Percentiles rank a stretch among this genome's conserved stretches.
Conservation (phyloP, 2,113 vertebrate genomes). For the Micromys minutus region DNA sequence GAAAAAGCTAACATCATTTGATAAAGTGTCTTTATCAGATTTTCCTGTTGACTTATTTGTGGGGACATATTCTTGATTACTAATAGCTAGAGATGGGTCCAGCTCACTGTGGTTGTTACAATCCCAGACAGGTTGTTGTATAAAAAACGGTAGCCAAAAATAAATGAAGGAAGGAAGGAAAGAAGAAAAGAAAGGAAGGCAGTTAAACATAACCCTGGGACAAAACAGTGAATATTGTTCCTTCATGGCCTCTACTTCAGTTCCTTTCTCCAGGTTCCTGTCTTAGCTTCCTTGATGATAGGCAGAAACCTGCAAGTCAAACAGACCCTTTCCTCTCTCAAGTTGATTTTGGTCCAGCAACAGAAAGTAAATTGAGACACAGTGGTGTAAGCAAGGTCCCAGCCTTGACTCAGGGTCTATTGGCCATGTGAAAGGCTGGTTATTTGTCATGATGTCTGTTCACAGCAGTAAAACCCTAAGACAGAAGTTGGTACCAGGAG, state of each 20-base stretch:
- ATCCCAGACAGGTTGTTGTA: background rate
- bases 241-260: background rate
- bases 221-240: background rate
- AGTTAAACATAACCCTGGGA: no score
- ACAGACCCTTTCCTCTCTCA: background rate
- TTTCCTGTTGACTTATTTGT: background rate
- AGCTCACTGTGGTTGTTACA: background rate
- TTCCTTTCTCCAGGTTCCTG: background rate
- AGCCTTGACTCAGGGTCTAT: fast-evolving
- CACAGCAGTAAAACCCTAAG: no score
- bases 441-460: no score
- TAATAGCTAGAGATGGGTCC: background rate
- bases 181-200: no score
- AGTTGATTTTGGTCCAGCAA: background rate
- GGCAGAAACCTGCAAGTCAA: background rate
- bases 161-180: no score
- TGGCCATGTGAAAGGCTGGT: background rate
- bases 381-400: background rate
- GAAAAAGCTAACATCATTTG: background rate
- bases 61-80: background rate
- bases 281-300: no score
- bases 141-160: background rate
- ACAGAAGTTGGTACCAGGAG: no score
- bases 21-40: background rate
- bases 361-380: background rate